phyloP scores from a whole-genome alignment of 1,140 invertebrate species.

The Venustaconcha ellipsiformis region DNA sequence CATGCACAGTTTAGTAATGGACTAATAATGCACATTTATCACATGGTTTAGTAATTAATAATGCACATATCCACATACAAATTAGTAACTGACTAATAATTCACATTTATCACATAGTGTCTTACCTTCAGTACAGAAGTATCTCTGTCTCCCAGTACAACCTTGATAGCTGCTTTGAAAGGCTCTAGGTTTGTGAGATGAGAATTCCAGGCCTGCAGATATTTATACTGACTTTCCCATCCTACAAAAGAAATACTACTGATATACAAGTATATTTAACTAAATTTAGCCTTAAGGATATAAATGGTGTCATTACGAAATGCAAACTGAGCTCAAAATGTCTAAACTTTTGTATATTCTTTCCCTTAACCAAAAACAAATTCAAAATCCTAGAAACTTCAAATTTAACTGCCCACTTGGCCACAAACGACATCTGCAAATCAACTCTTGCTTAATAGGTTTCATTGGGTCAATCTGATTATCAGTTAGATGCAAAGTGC shows the following conservation, averaged over 20 bases:
- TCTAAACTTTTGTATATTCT: no score
- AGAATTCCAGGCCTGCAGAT: conserved; percentile 71
- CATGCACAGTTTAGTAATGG: not conserved
- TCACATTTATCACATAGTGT: not conserved
- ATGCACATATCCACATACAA: not conserved
- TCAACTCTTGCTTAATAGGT: no score
- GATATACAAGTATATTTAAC: not conserved
- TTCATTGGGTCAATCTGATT: no score
- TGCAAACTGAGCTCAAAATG: no score
- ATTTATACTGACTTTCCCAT: conserved; percentile 58
- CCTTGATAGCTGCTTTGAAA: conserved; percentile 64
- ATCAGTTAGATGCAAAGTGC: no score
- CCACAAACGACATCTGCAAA: no score
- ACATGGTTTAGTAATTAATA: not conserved
- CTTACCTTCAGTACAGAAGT: conserved; percentile 32
- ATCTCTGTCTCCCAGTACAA: conserved; percentile 31
- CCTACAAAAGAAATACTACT: conserved; percentile 13
- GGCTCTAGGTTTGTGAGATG: conserved; percentile 70
- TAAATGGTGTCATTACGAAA: no score
- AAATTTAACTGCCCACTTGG: no score
- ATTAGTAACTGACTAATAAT: not conserved
- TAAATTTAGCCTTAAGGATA: no score
- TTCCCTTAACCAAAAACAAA: no score
- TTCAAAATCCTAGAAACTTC: no score
- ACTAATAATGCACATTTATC: conserved; percentile 3